Base-by-base conservation (phyloP, 2,888 invertebrate genomes). In the Parnassius smintheus region DNA sequence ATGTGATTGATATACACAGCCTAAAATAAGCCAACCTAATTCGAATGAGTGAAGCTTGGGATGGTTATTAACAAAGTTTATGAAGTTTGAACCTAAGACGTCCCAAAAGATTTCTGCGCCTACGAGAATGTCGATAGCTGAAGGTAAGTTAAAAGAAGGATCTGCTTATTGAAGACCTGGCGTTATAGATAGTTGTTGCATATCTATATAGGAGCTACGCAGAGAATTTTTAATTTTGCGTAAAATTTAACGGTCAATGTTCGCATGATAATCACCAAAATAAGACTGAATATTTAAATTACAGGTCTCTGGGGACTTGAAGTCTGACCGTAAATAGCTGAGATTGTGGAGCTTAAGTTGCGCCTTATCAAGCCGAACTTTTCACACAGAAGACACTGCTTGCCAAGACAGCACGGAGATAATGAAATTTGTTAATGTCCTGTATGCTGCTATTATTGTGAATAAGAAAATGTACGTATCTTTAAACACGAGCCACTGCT, bases 241-340 rank as follows among this genome's bases (percentile, higher is more conserved):
- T 22, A 56, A 18, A 10, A 56, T 18, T n/a, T 22, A 45, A 48
- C 56, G 46, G 9, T 45, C 8, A 35, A 54, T 35, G 51, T 51
- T 10, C 4, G 18, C 9, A 8, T n/a, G 1, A 18, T 51, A 51
- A 18, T 51, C 22, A 3, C 51, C 18, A 18, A 18, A 18, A 18
- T 18, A 18, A 18, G 18, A 18, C 18, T 18, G 18, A 9, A 51
- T 51, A 18, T 3, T 54, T 11, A 54, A 10, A 11, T 54, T n/a
- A 41, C 54, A 54, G 8, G 54, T 35, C 64, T 70, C 60, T 65
- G 71, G 53, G 56, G 45, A 56, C 45, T 50, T 18, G 66, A 65
- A 58, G 51, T 35, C 13, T 70, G 66, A 53, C 62, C 62, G 44
- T 68, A 67, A n/a, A 73, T 72, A 70, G 71, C 72, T 67, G 66